Base-by-base conservation (phyloP, 1,140 invertebrate genomes). In the Neodiprion virginianus region DNA sequence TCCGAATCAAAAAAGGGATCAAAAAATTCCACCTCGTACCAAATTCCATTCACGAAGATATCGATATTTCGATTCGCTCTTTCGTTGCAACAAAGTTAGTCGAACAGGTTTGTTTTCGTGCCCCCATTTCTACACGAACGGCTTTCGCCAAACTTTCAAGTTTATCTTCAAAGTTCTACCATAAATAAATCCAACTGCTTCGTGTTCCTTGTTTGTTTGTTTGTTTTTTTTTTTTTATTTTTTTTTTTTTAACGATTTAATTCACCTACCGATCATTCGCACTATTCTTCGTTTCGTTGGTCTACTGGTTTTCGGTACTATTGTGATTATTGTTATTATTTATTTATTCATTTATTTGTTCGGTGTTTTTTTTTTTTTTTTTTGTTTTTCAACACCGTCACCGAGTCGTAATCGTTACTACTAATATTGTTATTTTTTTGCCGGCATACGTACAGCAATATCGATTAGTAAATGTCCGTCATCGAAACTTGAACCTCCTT, bases 181-280 rank as follows among this genome's bases (percentile, higher is more conserved):
- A 79, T 79, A 78, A 78, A 79, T 79, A 79, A 78, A 72, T 74
- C 77, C 40, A 8, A 40, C 23, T 11, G 23, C 66, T 61, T 48
- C 53, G 48, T 61, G n/a, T 68, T 76, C 70, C 75, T 72, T 77
- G 75, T 77, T 74, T 72, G 72, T 69, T n/a, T 53, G 14, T 65
- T 53, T 11, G 1, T 53, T n/a, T 10, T 14, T 53, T 53, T 61
- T 14, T 14, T 61, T n/a, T n/a, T 14, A 0, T 61, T 61, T 61
- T n/a, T n/a, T 17, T 12, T 61, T 5, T 61, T 61, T 5, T 61
- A 8, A 8, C n/a, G n/a, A 61, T 61, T 17, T 17, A 8, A 12
- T 61, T 14, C 8, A 8, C 8, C 53, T 61, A 0, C 53, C 11
- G 11, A 12, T 17, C 1, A 40, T 40, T 40, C 5, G 28, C 28